phyloP scores from a whole-genome alignment of 2,888 invertebrate genomes.

The Proisotoma minuta region DNA sequence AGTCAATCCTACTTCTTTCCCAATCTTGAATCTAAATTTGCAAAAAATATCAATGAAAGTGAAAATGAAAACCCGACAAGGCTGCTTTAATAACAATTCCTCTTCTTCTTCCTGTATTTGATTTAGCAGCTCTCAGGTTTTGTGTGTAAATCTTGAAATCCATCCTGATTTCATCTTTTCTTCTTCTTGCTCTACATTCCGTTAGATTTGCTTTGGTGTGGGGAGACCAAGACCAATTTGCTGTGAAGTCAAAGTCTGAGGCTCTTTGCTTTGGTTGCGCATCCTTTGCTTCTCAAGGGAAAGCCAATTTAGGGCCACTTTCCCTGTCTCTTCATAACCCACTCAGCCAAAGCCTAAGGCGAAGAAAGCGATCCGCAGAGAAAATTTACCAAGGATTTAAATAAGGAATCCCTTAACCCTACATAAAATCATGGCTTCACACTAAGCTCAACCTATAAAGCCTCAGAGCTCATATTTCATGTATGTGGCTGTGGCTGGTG shows the following conservation, averaged over 20 bases:
- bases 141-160: too few species aligned
- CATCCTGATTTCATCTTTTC: too few species aligned
- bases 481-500: background rate
- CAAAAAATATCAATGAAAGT: too few species aligned
- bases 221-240: background rate
- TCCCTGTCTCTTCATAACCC: background rate
- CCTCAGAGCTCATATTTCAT: slow-evolving; percentile 2
- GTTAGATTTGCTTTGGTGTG: too few species aligned
- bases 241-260: background rate
- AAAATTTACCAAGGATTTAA: background rate
- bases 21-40: background rate
- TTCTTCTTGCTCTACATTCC: background rate
- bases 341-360: background rate
- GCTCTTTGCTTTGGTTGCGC: too few species aligned
- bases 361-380: background rate
- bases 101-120: too few species aligned
- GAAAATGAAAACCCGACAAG: too few species aligned
- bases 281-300: slow-evolving; percentile 1
- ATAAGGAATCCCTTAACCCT: background rate
- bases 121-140: too few species aligned
- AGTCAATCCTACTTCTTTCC: background rate
- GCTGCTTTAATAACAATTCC: too few species aligned
- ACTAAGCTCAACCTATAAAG: background rate
- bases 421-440: background rate
- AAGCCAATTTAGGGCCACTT: slow-evolving; percentile 12